A percentile compares a stretch with the other conserved stretches of the same genome.
Evolutionary conservation across 2,797 vertebrate species (phyloP).

Genomic region (Danio tinwini): DNA sequence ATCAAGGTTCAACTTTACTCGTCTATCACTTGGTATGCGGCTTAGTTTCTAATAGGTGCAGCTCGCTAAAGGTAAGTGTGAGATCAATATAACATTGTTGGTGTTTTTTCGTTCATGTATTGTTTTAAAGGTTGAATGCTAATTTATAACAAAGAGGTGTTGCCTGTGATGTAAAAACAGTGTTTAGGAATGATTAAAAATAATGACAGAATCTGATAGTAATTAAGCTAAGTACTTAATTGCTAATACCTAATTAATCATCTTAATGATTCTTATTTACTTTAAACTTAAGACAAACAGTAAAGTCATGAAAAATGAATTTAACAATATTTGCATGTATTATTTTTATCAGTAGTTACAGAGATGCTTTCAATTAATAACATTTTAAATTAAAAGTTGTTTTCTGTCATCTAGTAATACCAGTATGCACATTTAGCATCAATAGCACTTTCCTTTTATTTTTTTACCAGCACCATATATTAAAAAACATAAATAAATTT

Average conservation of each 20-base stretch:
- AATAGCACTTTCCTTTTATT: background rate
- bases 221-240: background rate
- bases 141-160: background rate
- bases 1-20: conserved; percentile 76
- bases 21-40: conserved; percentile 52
- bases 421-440: background rate
- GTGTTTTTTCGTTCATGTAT: background rate
- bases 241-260: background rate
- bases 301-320: background rate
- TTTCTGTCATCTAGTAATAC: background rate
- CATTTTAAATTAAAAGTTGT: background rate
- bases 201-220: background rate
- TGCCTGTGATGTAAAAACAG: background rate
- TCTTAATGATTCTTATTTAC: background rate
- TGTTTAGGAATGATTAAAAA: background rate
- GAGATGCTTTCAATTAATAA: background rate
- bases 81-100: conserved; percentile 10
- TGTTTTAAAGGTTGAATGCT: too few species aligned
- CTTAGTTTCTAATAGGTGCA: conserved; percentile 54
- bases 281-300: background rate
- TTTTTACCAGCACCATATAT: too few species aligned
- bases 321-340: background rate
- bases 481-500: too few species aligned
- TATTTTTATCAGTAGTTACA: background rate
- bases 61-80: conserved; percentile 71